These are phyloP conservation scores for Macrobrachium rosenbergii DNA, from an alignment of 1,140 invertebrate genomes.

Conservation along the genomic window DNA sequence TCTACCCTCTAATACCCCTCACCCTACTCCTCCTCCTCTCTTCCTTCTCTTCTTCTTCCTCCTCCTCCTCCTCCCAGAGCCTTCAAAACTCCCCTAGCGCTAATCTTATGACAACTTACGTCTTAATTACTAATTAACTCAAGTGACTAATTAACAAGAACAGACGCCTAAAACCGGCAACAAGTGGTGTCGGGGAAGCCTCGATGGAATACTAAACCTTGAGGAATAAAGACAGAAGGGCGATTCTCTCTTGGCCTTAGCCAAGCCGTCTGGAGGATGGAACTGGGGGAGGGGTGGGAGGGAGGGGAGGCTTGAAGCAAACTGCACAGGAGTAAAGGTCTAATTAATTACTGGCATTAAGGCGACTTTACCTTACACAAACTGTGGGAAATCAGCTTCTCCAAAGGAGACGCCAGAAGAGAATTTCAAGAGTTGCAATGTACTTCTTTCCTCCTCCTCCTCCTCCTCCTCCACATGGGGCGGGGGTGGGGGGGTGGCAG, in stretches of 20 bases:
- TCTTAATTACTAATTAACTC: constrained; percentile 61
- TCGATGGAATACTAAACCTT: constrained; percentile 14
- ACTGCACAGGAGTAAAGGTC: constrained; percentile 31
- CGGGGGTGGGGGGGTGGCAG: too few relatives aligned
- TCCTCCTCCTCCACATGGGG: not conserved
- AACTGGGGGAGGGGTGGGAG: too few relatives aligned
- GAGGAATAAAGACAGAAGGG: not conserved
- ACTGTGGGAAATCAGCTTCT: constrained; percentile 37
- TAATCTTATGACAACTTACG: constrained; percentile 60
- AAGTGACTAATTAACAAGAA: constrained; percentile 60
- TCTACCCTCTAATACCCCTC: not conserved
- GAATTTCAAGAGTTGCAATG: constrained; percentile 19
- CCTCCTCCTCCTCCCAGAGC: constrained; percentile 17
- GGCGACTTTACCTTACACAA: constrained; percentile 45
- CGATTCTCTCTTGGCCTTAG: not conserved
- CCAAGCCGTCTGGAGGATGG: not conserved
- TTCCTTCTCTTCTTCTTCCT: not conserved
- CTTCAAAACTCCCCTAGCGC: constrained; percentile 58
- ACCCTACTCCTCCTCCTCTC: constrained; percentile 1
- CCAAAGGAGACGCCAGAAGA: constrained; percentile 34
- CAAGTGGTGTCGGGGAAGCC: constrained; percentile 42
- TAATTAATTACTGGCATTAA: constrained; percentile 53
- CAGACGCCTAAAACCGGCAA: constrained; percentile 58
- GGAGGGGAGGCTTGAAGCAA: constrained; percentile 8
- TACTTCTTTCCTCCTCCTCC: constrained; percentile 7